Conservation (phyloP, 2,888 invertebrate genomes). For the Andrena praecox region DNA sequence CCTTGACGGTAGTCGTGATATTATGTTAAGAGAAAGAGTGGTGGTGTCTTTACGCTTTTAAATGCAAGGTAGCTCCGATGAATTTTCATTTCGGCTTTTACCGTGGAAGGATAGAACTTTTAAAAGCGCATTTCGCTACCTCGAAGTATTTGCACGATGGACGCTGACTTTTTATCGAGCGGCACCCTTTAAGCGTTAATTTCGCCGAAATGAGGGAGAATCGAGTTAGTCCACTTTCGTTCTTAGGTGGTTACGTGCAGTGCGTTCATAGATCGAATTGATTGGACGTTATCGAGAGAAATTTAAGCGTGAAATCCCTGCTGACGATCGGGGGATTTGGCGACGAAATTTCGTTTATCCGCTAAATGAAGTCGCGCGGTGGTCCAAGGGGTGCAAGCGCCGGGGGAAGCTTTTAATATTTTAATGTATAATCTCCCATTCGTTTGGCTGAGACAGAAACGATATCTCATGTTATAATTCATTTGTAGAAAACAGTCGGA, state of each 20-base stretch:
- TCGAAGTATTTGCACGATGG: too few species aligned
- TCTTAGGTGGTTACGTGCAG: neutral
- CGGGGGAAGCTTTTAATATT: conserved; percentile 39
- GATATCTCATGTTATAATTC: conserved; percentile 9
- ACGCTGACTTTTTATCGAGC: too few species aligned
- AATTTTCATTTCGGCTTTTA: too few species aligned
- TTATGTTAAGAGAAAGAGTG: too few species aligned
- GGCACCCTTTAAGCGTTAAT: too few species aligned
- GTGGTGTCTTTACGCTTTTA: too few species aligned
- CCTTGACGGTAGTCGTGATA: too few species aligned
- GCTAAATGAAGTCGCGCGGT: conserved; percentile 1
- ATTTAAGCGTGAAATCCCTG: conserved; percentile 11
- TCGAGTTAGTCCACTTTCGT: neutral
- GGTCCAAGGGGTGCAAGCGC: conserved; percentile 3
- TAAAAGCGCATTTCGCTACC: too few species aligned
- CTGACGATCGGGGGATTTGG: conserved; percentile 16
- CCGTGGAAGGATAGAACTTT: too few species aligned
- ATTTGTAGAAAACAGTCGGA: conserved; percentile 16
- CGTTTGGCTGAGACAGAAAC: conserved; percentile 13
- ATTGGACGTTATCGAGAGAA: conserved; percentile 1
- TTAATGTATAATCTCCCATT: conserved; percentile 31
- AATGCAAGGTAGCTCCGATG: too few species aligned
- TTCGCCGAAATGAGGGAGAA: too few species aligned
- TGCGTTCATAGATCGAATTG: neutral
- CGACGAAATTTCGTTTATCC: conserved; percentile 21